Conservation (phyloP, 64 coral and sea anemone species). For the Actinia tenebrosa region DNA sequence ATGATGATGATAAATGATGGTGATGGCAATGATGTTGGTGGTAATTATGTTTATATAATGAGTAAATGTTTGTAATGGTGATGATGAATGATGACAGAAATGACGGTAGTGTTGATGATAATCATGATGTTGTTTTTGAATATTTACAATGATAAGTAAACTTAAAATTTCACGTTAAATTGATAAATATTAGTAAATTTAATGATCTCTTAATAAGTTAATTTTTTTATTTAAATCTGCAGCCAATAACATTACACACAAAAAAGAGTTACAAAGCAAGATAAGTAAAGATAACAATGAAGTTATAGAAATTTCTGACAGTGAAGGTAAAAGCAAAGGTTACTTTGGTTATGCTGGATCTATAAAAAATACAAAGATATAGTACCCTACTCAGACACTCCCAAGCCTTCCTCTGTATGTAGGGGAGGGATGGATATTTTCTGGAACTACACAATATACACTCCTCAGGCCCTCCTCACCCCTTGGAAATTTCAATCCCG, state of each 20-base stretch:
- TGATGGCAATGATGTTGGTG: background rate
- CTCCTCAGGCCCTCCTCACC: no score
- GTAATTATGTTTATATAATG: background rate
- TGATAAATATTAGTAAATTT: no score
- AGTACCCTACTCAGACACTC: no score
- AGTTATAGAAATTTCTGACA: slow-evolving; percentile 28
- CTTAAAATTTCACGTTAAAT: no score
- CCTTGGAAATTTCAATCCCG: no score
- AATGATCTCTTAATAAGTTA: no score
- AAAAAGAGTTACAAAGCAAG: background rate
- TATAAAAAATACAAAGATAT: no score
- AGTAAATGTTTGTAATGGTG: background rate
- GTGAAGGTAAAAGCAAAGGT: slow-evolving; percentile 5
- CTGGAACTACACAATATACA: no score
- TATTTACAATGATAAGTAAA: background rate
- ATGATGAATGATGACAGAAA: background rate
- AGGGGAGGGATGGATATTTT: no score
- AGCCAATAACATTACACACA: background rate
- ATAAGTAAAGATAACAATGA: background rate
- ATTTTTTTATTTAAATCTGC: background rate
- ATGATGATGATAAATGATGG: no score
- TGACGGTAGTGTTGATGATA: background rate
- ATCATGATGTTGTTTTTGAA: background rate
- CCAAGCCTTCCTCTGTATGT: no score
- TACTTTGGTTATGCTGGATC: no score